Base-by-base conservation (phyloP, 2,888 invertebrate genomes). In the Idaea straminata region DNA sequence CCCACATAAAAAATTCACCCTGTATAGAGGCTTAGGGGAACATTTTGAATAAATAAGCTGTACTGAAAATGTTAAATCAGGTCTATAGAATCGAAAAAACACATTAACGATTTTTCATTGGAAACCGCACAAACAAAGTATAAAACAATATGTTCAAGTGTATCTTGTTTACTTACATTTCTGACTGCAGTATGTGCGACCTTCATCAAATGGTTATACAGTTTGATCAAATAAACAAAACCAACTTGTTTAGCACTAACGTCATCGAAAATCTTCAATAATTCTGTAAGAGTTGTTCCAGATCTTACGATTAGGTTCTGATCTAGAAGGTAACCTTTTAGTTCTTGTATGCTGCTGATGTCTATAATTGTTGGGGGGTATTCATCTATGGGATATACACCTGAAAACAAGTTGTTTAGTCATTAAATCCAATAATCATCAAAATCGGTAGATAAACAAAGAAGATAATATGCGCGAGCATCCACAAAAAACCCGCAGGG, bases 171-270 rank as follows among this genome's bases (percentile, higher is more conserved):
- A 67, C 94, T 90, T 83, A 96, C 95, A 86, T 96, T 96, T 84
- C 96, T 90, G 0, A 96, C 94, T n/a, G 95, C 94, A 35, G 95
- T 92, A 80, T 95, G 95, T 0, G 96, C 96, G 7, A 96, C 93
- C 61, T 95, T 80, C 75, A 94, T 93, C 62, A 96, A 85, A 74
- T 96, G 96, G 59, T 94, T 87, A n/a, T 93, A 92, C 67, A 96
- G 80, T 63, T 89, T 87, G 59, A 85, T 83, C 63, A 95, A 84
- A 80, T 96, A 95, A 15, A 86, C 84, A 77, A 95, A 96, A 34
- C 91, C 89, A 0, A 83, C 75, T 57, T 77, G 64, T 7, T 64
- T 65, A 4, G 77, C 69, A 1, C 47, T 13, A 47, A 85, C 60
- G 62, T 77, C 76, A 10, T 82, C 70, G 57, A 94, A 90, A 34